These are phyloP conservation scores for Acronicta psi DNA, from an alignment of 2,888 invertebrate genomes.

Conservation along the genomic window DNA sequence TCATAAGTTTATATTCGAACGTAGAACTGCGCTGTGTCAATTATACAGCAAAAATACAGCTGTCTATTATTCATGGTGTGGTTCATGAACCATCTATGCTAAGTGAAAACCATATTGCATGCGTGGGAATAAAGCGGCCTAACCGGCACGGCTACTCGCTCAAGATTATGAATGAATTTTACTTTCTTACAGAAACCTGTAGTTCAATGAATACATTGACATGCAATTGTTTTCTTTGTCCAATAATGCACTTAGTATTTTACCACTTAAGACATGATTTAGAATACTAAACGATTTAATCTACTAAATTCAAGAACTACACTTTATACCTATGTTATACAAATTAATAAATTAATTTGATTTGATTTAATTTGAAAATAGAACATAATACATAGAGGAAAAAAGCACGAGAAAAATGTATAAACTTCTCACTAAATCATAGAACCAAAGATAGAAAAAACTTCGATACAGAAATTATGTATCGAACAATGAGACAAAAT, in stretches of 20 bases:
- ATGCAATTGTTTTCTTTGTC: too few relatives aligned
- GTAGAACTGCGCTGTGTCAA: conserved; percentile 79
- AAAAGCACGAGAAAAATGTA: conserved; percentile 17
- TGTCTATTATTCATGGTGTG: conserved; percentile 79
- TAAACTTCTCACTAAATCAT: conserved; percentile 11
- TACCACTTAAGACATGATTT: too few relatives aligned
- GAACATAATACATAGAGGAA: background rate
- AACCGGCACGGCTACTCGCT: conserved; percentile 13
- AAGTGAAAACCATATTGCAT: conserved; percentile 74
- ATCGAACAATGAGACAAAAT: conserved; percentile 47
- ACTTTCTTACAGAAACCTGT: conserved; percentile 32
- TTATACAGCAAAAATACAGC: conserved; percentile 84
- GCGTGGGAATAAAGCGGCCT: conserved; percentile 49
- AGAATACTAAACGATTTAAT: too few relatives aligned
- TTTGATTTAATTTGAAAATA: background rate
- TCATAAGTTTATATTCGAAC: conserved; percentile 82
- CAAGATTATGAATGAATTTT: conserved; percentile 44
- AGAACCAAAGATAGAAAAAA: conserved; percentile 14
- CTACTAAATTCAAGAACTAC: too few relatives aligned
- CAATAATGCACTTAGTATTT: too few relatives aligned
- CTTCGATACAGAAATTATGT: conserved; percentile 37
- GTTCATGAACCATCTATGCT: conserved; percentile 61
- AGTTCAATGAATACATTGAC: conserved; percentile 16
- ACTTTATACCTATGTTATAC: too few relatives aligned
- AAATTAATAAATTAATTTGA: too few relatives aligned